These are phyloP conservation scores for Myotis brandtii DNA, from an alignment of 2,113 vertebrate genomes.

Conservation along the genomic window DNA sequence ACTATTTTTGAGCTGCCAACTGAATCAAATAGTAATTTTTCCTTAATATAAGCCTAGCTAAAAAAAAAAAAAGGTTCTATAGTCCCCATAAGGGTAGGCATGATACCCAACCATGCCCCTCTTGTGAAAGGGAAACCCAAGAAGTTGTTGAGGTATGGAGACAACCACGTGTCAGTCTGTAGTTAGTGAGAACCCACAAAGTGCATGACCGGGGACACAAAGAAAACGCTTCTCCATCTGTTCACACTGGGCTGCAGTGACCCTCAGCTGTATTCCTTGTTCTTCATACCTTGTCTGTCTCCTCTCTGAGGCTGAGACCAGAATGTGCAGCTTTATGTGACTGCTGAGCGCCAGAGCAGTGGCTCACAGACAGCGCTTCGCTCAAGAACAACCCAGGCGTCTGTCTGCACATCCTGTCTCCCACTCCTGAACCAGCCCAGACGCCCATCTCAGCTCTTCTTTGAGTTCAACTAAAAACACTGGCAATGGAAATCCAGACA, in stretches of 20 bases:
- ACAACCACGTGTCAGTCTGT: background rate
- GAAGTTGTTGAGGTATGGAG: background rate
- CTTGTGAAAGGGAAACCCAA: background rate
- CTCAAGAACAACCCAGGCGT: background rate
- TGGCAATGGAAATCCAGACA: background rate
- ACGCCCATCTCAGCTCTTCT: background rate
- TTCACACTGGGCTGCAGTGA: background rate
- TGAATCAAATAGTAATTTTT: background rate
- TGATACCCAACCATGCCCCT: background rate
- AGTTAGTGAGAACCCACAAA: background rate
- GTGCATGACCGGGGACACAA: background rate
- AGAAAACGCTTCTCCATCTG: background rate
- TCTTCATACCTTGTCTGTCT: background rate
- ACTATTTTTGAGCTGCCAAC: constrained; percentile 22
- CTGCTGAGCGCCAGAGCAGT: too few species aligned
- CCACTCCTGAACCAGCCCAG: background rate
- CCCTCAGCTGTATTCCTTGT: background rate
- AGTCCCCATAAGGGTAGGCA: background rate
- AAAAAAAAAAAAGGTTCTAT: background rate
- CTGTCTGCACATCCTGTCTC: background rate
- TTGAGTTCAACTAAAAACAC: background rate
- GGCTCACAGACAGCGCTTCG: background rate
- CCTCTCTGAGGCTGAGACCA: background rate
- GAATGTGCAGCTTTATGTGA: background rate
- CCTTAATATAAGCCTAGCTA: background rate